Evolutionary conservation across 2,113 vertebrate species (phyloP).

Genomic region (Phylloscopus trochilus): DNA sequence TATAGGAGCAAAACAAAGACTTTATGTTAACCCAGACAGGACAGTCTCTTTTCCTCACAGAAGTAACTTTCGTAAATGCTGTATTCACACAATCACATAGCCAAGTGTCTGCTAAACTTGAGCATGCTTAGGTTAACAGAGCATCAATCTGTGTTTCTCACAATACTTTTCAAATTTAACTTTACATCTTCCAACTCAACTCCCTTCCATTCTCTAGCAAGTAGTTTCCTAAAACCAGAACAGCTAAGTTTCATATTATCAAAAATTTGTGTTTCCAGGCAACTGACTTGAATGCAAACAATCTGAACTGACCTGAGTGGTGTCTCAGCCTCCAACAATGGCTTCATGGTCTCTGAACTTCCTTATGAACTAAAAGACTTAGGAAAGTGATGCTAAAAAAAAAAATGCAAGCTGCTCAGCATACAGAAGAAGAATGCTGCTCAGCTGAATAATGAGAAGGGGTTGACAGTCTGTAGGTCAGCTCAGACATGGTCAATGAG

Average conservation of each 20-base stretch:
- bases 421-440: not conserved
- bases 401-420: not conserved
- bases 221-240: not conserved
- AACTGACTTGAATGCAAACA: not conserved
- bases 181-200: not conserved
- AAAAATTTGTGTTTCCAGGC: not conserved
- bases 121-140: not conserved
- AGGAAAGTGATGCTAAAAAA: not conserved
- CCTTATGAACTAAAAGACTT: not conserved
- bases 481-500: not conserved
- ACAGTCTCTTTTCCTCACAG: not conserved
- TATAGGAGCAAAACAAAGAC: slow-evolving; percentile 39
- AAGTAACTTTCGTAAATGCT: not conserved
- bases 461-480: not conserved
- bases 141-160: not conserved
- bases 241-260: not conserved
- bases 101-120: not conserved
- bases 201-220: not conserved
- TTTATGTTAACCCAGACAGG: not conserved
- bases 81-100: not conserved
- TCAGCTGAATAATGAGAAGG: not conserved
- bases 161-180: not conserved
- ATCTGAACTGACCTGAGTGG: not conserved
- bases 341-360: not conserved
- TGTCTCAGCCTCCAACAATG: not conserved